These are phyloP conservation scores for Meriones unguiculatus DNA, from an alignment of 2,113 vertebrate species.

Conservation along the genomic window DNA sequence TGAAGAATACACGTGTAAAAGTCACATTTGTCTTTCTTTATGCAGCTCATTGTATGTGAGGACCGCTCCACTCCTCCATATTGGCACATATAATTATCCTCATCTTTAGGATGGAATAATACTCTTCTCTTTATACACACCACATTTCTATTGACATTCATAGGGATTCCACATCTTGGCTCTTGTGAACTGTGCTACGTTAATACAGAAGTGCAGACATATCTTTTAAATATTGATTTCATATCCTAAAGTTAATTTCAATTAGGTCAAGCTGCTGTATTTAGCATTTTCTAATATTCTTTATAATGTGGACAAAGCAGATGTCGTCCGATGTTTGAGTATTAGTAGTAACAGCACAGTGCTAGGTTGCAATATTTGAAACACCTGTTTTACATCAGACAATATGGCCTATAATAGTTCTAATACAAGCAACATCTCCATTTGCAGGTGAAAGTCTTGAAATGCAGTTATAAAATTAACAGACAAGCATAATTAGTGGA, in stretches of 20 bases:
- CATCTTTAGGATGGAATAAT: neutral
- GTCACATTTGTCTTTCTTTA: neutral
- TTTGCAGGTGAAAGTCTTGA: conserved; percentile 46
- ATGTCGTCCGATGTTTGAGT: neutral
- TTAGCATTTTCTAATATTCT: neutral
- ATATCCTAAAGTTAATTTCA: conserved; percentile 32
- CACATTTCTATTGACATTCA: neutral
- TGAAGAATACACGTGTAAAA: neutral
- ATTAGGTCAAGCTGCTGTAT: neutral
- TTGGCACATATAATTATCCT: neutral
- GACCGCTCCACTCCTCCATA: neutral
- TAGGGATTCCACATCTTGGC: neutral
- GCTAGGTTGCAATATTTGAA: neutral
- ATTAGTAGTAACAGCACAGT: neutral
- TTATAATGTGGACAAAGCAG: conserved; percentile 24
- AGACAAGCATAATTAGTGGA: neutral
- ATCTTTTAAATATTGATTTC: neutral
- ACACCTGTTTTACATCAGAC: neutral
- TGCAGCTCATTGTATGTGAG: neutral
- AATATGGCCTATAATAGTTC: neutral
- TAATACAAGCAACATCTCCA: neutral
- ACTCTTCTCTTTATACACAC: neutral
- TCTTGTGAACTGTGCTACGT: neutral
- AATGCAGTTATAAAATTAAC: conserved; percentile 26
- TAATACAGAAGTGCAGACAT: neutral